A percentile compares a stretch with the other conserved stretches of the same genome.
Conservation (phyloP, 2,113 vertebrate genomes). For the Hydropotes inermis region DNA sequence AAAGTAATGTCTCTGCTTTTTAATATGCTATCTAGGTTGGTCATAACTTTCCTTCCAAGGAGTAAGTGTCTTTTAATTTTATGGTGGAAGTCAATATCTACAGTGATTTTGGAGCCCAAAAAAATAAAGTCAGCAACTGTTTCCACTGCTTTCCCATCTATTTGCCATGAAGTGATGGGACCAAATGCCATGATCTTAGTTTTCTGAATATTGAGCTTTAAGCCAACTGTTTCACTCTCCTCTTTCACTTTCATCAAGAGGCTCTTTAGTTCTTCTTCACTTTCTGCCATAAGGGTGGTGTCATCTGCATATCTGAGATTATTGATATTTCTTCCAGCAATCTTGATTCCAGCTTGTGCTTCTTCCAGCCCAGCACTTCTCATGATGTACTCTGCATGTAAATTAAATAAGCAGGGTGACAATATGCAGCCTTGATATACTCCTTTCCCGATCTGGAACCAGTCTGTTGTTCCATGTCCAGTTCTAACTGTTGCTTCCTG, state of each 20-base stretch:
- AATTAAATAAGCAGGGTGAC: background rate
- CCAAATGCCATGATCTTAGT: background rate
- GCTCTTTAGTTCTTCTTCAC: background rate
- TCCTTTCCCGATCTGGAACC: background rate
- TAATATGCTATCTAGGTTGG: background rate
- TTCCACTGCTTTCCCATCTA: background rate
- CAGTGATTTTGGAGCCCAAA: background rate
- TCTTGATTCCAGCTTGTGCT: background rate
- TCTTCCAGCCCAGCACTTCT: background rate
- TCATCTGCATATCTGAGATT: background rate
- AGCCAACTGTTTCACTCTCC: background rate
- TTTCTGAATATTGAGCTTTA: background rate
- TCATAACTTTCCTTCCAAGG: background rate
- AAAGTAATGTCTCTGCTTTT: background rate
- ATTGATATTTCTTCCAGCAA: background rate
- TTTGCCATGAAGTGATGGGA: background rate
- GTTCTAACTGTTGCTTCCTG: background rate
- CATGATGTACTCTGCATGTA: background rate
- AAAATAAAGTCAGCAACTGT: background rate
- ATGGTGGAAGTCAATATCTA: background rate
- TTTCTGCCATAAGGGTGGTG: background rate
- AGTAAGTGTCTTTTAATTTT: background rate
- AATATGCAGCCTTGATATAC: background rate
- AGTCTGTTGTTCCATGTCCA: background rate
- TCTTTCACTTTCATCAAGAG: background rate